Conservation (phyloP, 2,888 invertebrate species). For the Leptopterna dolabrata region DNA sequence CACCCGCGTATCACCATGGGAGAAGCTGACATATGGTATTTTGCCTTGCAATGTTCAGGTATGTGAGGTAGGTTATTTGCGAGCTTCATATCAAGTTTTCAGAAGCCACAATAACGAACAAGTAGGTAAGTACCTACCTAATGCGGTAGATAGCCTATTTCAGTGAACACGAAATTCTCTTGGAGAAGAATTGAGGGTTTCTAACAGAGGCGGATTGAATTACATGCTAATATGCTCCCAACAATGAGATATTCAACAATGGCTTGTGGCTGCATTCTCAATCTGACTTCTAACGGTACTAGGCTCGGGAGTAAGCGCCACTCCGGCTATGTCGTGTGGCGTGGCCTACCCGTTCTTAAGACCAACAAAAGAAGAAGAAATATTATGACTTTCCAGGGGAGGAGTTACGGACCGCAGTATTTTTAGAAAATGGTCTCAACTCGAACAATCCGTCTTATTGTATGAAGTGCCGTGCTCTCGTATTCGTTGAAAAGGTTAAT, state of each 20-base stretch:
- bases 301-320: neutral
- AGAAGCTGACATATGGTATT: too few relatives aligned
- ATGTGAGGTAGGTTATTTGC: too few relatives aligned
- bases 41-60: too few relatives aligned
- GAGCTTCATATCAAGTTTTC: too few relatives aligned
- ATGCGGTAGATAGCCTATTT: too few relatives aligned
- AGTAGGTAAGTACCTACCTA: too few relatives aligned
- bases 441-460: neutral
- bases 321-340: neutral
- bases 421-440: neutral
- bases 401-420: neutral
- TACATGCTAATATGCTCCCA: neutral
- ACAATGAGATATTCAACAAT: neutral
- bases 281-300: neutral
- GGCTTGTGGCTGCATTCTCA: neutral
- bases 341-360: neutral
- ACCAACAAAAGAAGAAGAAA: neutral
- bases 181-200: neutral
- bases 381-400: neutral
- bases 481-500: neutral
- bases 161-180: neutral
- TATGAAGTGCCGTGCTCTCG: neutral
- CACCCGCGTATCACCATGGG: too few relatives aligned
- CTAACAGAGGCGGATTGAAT: too few relatives aligned
- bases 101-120: too few relatives aligned